Evolutionary conservation across 1,140 invertebrate species (phyloP), one percentile per base, ranked within the genome.

Genomic region (Heliothis virescens): DNA sequence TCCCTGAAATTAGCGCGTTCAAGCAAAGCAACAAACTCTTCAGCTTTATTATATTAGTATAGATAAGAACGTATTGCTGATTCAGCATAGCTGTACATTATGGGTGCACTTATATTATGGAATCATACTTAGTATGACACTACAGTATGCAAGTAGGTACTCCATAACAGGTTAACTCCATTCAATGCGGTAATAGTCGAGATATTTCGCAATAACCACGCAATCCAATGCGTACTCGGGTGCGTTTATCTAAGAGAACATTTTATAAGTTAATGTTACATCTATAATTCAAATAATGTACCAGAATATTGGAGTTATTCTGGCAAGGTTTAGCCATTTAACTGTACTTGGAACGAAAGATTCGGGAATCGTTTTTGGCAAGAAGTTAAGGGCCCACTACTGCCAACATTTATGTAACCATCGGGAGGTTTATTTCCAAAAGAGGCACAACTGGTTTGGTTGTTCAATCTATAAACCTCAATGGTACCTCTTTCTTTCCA

Each of bases 131-230:
- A n/a, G n/a, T n/a, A 67, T 67, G 63, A 67, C 63, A 48, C 41
- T 65, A 18, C n/a, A 18, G 41, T 67, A 67, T 67, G 48, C 41
- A 12, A 21, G 41, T n/a, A n/a, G n/a, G n/a, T 13, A 67, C 48
- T 21, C 63, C 41, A 48, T n/a, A 71, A 53, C 10, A 53, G 48
- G 67, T 11, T 26, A 41, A 29, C 47, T 26, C 3, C 18, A 29
- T 52, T 52, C 18, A 52, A 69, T 52, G 48, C 65, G 65, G 65
- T 69, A 69, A 69, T 52, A 52, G 48, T 53, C 52, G 52, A 53
- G 48, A 15, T 71, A 71, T 52, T 71, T 52, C 13, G 48, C 48
- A 69, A 52, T 69, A 2, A 18, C 5, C 59, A 29, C 34, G 26
- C 26, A 62, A 62, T 34, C 55, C 18, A 16, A 57, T 48, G n/a